Base-by-base conservation (phyloP, 2,797 vertebrate genomes). In the Arctocebus calabarensis region DNA sequence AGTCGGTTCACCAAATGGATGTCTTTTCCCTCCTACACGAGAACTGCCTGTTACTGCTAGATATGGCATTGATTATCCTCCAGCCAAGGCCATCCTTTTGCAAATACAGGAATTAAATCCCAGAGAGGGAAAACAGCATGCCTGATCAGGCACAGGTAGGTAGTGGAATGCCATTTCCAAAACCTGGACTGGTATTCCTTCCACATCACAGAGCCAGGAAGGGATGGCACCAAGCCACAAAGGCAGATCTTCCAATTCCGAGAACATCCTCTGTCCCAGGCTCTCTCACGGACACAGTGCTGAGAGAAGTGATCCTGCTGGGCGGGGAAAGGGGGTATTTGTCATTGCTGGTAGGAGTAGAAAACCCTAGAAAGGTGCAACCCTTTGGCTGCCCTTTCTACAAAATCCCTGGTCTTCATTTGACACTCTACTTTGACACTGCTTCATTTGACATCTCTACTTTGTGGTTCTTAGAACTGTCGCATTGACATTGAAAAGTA, bases 11-110 rank as follows among this genome's bases (percentile, higher is more conserved):
- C 5, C 48, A 25, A 40, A 68, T 34, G 66, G 81, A 23, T 13
- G 10, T 34, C 12, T 45, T 82, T 75, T 71, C 19, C 14, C 32
- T 32, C 40, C 40, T 62, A 13, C 2, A 9, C 20, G 57, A 45
- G 29, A 71, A 45, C 29, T 32, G 17, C 45, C 73, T 27, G 16
- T 45, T 29, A 52, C 2, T 62, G 71, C 62, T 64, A 37, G 55
- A 84, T 10, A 9, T 55, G 73, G 74, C 17, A 20, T 2, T 68
- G 66, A 16, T 16, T 29, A 6, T 13, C 20, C 32, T 7, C 20
- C 29, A 40, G 0, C 0, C 45, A 17, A 0, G 37, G 16, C 10
- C 2, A 2, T 73, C 78, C 68, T 75, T 12, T 59, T 91, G 29
- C 62, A 48, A 55, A 32, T 48, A 1, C 52, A 62, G 32, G 16